phyloP scores from a whole-genome alignment of 1,140 invertebrate genomes.

The Laupala kohalensis region DNA sequence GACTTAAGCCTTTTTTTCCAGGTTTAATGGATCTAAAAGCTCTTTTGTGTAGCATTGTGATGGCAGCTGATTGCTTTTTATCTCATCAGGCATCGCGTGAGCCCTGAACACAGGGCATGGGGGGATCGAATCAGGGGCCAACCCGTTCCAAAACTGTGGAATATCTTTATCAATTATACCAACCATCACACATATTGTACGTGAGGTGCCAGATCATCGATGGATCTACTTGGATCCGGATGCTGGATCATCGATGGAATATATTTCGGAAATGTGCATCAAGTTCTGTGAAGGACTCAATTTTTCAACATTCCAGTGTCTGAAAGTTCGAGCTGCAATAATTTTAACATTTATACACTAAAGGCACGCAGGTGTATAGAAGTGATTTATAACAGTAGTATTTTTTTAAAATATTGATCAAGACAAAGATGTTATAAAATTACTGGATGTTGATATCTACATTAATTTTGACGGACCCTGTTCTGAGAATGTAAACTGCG shows the following conservation, averaged over 20 bases:
- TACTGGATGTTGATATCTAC: no score
- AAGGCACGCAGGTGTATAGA: no score
- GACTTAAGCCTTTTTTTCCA: conserved; percentile 10
- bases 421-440: no score
- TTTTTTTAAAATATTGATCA: no score
- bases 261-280: neutral
- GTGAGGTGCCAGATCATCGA: neutral
- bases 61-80: conserved; percentile 10
- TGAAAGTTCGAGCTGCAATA: no score
- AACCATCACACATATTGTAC: neutral
- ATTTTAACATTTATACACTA: no score
- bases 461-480: no score
- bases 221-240: neutral
- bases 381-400: no score
- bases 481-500: no score
- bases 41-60: neutral
- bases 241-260: neutral
- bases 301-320: neutral
- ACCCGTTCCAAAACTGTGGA: neutral
- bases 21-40: conserved; percentile 8
- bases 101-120: conserved; percentile 11
- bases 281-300: neutral
- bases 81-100: conserved; percentile 8
- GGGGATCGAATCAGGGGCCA: conserved; percentile 9
- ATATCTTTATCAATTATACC: neutral